phyloP scores from a whole-genome alignment of 2,888 invertebrate genomes.

The Phyto melanocephala region DNA sequence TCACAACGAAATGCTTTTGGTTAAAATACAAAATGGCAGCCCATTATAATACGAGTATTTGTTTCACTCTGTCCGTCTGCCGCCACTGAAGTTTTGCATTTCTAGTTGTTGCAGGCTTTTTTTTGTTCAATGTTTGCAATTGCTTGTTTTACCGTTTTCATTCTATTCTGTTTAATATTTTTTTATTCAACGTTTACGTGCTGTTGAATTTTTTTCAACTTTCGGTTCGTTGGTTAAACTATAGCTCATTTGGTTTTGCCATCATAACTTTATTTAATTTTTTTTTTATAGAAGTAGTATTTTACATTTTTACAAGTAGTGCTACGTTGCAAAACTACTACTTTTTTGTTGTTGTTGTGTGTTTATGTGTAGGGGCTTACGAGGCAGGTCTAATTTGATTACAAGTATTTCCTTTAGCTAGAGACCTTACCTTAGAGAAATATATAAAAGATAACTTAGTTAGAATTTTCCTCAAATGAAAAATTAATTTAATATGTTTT shows the following conservation, averaged over 20 bases:
- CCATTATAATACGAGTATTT: conserved; percentile 44
- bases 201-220: conserved; percentile 64
- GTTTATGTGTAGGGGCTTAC: background rate
- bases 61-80: conserved; percentile 25
- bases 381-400: background rate
- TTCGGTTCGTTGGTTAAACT: conserved; percentile 71
- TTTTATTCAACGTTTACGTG: background rate
- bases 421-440: too few relatives aligned
- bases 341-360: conserved; percentile 11
- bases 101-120: background rate
- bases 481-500: too few relatives aligned
- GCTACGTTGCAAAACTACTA: background rate
- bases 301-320: conserved; percentile 42
- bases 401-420: background rate
- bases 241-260: conserved; percentile 70
- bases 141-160: conserved; percentile 42
- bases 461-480: too few relatives aligned
- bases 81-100: conserved; percentile 55
- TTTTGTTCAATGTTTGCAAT: background rate
- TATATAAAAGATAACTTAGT: too few relatives aligned
- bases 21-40: conserved; percentile 65
- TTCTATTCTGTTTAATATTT: conserved; percentile 9
- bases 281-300: conserved; percentile 35
- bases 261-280: conserved; percentile 46
- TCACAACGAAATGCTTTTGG: conserved; percentile 38